A percentile compares a stretch with the other conserved stretches of the same genome.
phyloP scores from a whole-genome alignment of 2,113 vertebrate species.

The Raja brachyura region DNA sequence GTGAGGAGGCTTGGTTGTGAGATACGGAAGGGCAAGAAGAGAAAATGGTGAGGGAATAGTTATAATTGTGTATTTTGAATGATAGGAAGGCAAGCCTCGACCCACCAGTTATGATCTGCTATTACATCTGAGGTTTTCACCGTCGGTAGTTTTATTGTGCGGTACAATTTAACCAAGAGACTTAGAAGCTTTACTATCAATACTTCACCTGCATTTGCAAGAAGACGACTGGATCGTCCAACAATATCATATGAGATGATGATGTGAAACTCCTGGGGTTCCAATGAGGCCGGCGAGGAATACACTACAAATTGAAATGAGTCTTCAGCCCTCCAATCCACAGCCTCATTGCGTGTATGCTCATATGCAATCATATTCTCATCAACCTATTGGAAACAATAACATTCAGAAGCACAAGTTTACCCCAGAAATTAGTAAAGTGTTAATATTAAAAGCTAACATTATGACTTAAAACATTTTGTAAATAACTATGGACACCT shows the following conservation, averaged over 20 bases:
- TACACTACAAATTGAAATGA: constrained; percentile 65
- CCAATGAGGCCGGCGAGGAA: constrained; percentile 66
- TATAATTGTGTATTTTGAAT: too few relatives aligned
- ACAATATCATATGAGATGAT: constrained; percentile 74
- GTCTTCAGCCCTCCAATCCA: constrained; percentile 68
- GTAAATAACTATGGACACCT: background rate
- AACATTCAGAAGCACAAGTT: background rate
- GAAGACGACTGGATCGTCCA: constrained; percentile 58
- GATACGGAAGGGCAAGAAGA: too few relatives aligned
- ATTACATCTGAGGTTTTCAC: too few relatives aligned
- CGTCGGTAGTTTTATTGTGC: too few relatives aligned
- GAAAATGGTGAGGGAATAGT: too few relatives aligned
- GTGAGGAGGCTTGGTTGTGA: too few relatives aligned
- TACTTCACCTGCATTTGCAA: constrained; percentile 74
- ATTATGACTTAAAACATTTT: background rate
- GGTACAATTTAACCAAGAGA: too few relatives aligned
- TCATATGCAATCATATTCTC: constrained; percentile 66
- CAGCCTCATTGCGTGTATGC: constrained; percentile 54
- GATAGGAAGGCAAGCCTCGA: too few relatives aligned
- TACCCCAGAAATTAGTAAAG: background rate
- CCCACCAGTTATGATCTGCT: too few relatives aligned
- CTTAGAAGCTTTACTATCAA: background rate
- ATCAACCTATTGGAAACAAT: constrained; percentile 59
- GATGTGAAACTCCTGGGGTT: constrained; percentile 65
- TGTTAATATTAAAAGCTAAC: background rate